Percentiles rank a stretch among this genome's conserved stretches.
Evolutionary conservation across 1,140 invertebrate genomes (phyloP).

Genomic region (Trinorchestia longiramus): DNA sequence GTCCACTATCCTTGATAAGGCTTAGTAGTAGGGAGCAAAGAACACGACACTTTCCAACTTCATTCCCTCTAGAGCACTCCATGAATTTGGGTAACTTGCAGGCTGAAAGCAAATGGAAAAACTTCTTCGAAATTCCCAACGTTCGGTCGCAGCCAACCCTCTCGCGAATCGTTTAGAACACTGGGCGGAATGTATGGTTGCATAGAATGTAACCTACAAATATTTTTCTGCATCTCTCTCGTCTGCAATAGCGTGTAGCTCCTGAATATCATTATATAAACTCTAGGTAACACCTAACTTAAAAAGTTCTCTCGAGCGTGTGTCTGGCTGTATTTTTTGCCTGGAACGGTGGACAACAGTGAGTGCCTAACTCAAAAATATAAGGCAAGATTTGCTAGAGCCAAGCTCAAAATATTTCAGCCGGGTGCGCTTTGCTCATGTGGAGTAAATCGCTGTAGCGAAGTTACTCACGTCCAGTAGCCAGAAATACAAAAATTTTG

Average conservation of each 20-base stretch:
- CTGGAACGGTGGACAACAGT: background rate
- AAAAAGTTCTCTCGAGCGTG: background rate
- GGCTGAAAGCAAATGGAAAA: conserved; percentile 28
- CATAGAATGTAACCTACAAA: background rate
- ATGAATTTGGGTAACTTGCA: conserved; percentile 38
- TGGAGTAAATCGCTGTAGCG: background rate
- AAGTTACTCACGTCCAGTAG: background rate
- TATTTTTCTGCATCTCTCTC: background rate
- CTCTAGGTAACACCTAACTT: background rate
- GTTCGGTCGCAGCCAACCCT: conserved; percentile 5
- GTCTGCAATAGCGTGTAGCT: background rate
- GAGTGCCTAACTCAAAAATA: background rate
- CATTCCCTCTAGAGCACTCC: conserved; percentile 25
- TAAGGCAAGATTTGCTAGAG: background rate
- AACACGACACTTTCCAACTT: conserved; percentile 30
- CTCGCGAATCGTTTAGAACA: background rate
- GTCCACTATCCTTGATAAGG: background rate
- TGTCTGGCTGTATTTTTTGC: background rate
- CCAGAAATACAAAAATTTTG: background rate
- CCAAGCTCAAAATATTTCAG: background rate
- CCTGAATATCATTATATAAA: background rate
- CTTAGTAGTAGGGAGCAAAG: background rate
- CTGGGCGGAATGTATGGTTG: background rate
- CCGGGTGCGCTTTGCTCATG: background rate
- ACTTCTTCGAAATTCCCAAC: background rate